A percentile compares a stretch with the other conserved stretches of the same genome.
Evolutionary conservation across 2,113 vertebrate species (phyloP).

Genomic region (Forbesichthys papilliferus): DNA sequence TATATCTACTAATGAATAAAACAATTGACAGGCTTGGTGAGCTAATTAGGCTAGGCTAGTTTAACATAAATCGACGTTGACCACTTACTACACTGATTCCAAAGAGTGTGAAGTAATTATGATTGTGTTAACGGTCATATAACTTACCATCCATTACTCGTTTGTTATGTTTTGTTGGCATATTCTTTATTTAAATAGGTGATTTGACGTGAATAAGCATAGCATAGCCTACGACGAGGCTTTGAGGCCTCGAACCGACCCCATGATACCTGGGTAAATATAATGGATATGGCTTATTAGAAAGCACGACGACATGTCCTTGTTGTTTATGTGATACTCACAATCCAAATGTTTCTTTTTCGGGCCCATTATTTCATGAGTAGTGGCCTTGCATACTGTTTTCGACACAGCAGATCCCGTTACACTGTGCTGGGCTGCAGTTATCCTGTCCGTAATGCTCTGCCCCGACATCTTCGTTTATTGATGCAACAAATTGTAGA

Average conservation of each 20-base stretch:
- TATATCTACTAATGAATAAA: conserved; percentile 21
- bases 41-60: conserved; percentile 30
- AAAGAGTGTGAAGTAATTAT: background rate
- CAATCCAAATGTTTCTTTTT: conserved; percentile 98
- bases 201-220: conserved; percentile 26
- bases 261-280: conserved; percentile 40
- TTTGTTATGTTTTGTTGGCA: conserved; percentile 8
- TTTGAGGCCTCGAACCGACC: conserved; percentile 59
- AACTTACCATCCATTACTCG: background rate
- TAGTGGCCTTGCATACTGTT: conserved; percentile 97
- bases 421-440: conserved; percentile 96
- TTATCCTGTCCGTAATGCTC: conserved; percentile 97
- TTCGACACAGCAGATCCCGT: conserved; percentile 96
- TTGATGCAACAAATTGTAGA: conserved; percentile 39
- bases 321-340: conserved; percentile 68
- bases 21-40: conserved; percentile 2
- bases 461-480: conserved; percentile 91
- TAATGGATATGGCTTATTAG: background rate
- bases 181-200: conserved; percentile 36
- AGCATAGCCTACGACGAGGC: conserved; percentile 56
- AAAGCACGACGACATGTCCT: conserved; percentile 10
- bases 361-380: conserved; percentile 97
- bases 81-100: background rate
- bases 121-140: background rate
- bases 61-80: conserved; percentile 8